Percentiles rank a stretch among this genome's conserved stretches.
Conservation (phyloP, 2,888 invertebrate species). For the Drosophila kambysellisi region DNA sequence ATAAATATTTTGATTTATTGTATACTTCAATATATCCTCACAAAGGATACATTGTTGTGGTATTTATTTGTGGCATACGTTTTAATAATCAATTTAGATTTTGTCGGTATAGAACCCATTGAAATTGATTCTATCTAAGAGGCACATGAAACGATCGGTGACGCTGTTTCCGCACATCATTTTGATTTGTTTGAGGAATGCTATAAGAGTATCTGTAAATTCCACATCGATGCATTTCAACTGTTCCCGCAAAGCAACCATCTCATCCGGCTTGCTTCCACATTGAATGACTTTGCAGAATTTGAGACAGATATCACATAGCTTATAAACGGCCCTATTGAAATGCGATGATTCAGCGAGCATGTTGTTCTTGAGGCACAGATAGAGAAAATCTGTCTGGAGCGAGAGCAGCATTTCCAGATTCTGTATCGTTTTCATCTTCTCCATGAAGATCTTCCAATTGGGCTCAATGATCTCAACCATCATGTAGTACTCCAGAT, state of each 20-base stretch:
- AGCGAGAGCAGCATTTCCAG: slow-evolving; percentile 94
- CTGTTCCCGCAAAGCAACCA: slow-evolving; percentile 83
- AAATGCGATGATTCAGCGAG: slow-evolving; percentile 94
- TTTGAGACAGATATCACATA: slow-evolving; percentile 94
- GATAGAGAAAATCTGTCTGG: slow-evolving; percentile 95
- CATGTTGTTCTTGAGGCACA: slow-evolving; percentile 97
- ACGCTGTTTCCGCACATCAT: slow-evolving; percentile 83
- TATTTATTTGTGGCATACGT: not conserved
- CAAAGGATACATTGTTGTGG: slow-evolving; percentile 39
- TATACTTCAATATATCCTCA: slow-evolving; percentile 49
- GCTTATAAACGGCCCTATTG: slow-evolving; percentile 91
- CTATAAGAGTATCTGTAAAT: slow-evolving; percentile 83
- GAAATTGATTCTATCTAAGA: slow-evolving; percentile 90
- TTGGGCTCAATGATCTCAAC: slow-evolving; percentile 98
- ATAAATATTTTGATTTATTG: slow-evolving; percentile 75
- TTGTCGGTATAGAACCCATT: slow-evolving; percentile 93
- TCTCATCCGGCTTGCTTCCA: slow-evolving; percentile 78
- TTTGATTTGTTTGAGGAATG: slow-evolving; percentile 83
- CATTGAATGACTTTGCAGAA: slow-evolving; percentile 95
- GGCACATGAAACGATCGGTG: slow-evolving; percentile 84
- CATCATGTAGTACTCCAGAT: slow-evolving; percentile 99
- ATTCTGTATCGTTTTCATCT: slow-evolving; percentile 93
- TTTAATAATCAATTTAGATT: slow-evolving; percentile 86
- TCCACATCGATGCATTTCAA: slow-evolving; percentile 83
- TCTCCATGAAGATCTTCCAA: slow-evolving; percentile 95